Evolutionary conservation across 2,888 invertebrate species (phyloP), one percentile per base, ranked within the genome.

Genomic region (Odiellus spinosus): DNA sequence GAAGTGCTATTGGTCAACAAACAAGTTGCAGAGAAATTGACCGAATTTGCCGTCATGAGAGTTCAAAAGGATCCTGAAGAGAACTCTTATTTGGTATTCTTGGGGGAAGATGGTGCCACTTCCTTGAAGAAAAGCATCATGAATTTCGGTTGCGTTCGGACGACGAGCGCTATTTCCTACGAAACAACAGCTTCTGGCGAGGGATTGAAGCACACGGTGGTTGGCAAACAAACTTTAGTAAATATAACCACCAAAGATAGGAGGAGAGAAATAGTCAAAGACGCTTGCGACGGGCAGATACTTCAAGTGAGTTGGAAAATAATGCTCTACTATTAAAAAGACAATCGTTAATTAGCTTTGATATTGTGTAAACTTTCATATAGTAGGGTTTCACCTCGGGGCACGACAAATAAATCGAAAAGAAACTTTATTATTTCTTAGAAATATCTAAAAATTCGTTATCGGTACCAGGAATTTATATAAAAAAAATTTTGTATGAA

Each of bases 1-100:
- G 70, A 70, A 54, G 63, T 70, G 36, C 60, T 71, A 15, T 61
- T 71, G 42, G 66, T 70, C 34, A 67, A 65, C 56, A 71, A 70
- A 50, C 69, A 71, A 57, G 41, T 50, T 12, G 40, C 50, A 3
- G 50, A 50, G 14, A 47, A 48, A 33, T 32, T 50, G 18, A 14
- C 26, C 36, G 50, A 67, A 49, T 61, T 67, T 53, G 59, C 60
- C 44, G 58, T 53, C 20, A 56, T 57, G 52, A 52, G 56, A 33
- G 54, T 59, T 33, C 60, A 62, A 46, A 59, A 57, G 43, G 56
- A 59, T 42, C 64, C 65, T 3, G 63, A 65, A 45, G 65, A 65
- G 53, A 66, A 65, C 53, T 60, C 61, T 32, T 62, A 59, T 54
- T 51, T 66, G 3, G 52, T 56, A 5, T 66, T 65, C 53, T 60